Evolutionary conservation across 1,140 invertebrate species (phyloP), one percentile per base, ranked within the genome.

Genomic region (Melipona quadrifasciata): DNA sequence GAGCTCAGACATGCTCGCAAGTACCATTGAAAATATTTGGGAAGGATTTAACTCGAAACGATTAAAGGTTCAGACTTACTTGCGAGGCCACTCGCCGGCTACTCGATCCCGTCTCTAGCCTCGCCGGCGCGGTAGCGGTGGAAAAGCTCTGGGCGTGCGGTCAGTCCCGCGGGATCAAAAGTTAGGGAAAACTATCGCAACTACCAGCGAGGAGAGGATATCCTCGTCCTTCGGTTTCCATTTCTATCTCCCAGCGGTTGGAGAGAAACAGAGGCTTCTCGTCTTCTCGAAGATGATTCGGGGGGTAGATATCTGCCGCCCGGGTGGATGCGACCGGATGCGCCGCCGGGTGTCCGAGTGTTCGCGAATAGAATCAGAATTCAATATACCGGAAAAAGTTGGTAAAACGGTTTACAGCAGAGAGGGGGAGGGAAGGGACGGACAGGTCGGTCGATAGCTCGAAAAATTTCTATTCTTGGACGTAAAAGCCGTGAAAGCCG

Each of bases 171-270:
- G 81, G 89, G 90, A 89, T 76, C 79, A 71, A 85, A 92, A 93
- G 91, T 93, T 94, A 91, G 85, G 84, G 84, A 88, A 90, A 92
- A 75, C 86, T 87, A 91, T 91, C 87, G 89, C 81, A 89, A 80
- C 86, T 89, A 89, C 90, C 8, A 6, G 0, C 6, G 39, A 47
- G 39, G 82, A 72, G 85, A 72, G 85, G 74, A 88, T 88, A 88
- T 90, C 77, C 90, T 47, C 82, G 88, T 87, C 31, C 16, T 91
- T 89, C 87, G 79, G 87, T 88, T 91, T 87, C 87, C 80, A 31
- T 24, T 64, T 58, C 74, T 27, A 88, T 92, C 92, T 89, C 82
- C 76, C 85, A 78, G 61, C 70, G 84, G 80, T 61, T 83, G 55
- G 55, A 11, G 68, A 14, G 84, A 82, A 89, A 89, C 81, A 80